Percentiles rank a stretch among this genome's conserved stretches.
phyloP scores from a whole-genome alignment of 30 jellyfish, hydroid and myxozoan genomes.

The Chironex yamaguchii region DNA sequence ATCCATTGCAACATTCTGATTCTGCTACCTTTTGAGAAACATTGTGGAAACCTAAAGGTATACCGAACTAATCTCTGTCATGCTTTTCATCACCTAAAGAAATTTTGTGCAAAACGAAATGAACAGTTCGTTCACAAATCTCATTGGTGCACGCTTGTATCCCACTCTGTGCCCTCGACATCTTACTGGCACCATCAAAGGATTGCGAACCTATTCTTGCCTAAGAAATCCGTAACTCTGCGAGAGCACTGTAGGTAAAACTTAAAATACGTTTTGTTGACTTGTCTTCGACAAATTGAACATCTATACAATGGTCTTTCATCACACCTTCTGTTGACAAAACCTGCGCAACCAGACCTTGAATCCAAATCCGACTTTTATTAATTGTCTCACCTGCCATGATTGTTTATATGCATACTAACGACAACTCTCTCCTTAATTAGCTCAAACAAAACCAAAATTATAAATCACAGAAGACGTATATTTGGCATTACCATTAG shows the following conservation, averaged over 20 bases:
- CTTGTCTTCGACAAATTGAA: neutral
- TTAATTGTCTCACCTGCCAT: too few species aligned
- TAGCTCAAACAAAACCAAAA: too few species aligned
- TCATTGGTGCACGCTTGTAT: neutral
- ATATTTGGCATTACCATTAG: too few species aligned
- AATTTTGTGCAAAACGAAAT: neutral
- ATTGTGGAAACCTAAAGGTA: too few species aligned
- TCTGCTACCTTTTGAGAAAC: too few species aligned
- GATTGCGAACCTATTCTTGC: neutral
- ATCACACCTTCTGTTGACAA: neutral
- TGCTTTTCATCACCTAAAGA: neutral
- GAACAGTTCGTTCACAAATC: neutral
- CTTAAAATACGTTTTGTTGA: neutral
- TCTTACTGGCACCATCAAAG: neutral
- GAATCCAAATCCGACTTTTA: too few species aligned
- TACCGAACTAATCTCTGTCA: too few species aligned
- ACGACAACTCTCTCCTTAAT: too few species aligned
- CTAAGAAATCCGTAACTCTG: neutral
- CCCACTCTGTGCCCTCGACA: neutral
- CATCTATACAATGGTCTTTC: neutral
- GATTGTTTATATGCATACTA: too few species aligned
- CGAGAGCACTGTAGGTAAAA: neutral
- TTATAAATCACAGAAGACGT: too few species aligned
- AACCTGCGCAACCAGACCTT: neutral
- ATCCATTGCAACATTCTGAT: too few species aligned